These are phyloP conservation scores for Struthidea cinerea DNA, from an alignment of 2,113 vertebrate species.

Conservation along the genomic window DNA sequence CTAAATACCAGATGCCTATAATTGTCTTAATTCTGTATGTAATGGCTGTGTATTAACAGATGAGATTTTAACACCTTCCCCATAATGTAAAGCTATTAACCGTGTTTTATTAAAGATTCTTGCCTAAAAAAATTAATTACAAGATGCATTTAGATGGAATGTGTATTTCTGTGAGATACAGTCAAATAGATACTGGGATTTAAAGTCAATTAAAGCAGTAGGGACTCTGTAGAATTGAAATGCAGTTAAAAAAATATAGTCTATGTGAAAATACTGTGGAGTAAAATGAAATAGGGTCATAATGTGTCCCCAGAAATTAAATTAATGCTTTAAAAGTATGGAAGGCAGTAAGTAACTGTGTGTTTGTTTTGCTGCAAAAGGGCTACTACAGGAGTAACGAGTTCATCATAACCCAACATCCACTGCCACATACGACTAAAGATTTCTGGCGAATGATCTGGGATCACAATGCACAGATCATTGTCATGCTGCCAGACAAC, in stretches of 20 bases:
- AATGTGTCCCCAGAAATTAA: conserved; percentile 15
- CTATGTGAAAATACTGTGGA: conserved; percentile 10
- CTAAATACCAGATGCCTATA: conserved; percentile 61
- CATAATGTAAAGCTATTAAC: conserved; percentile 44
- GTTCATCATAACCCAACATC: conserved; percentile 96
- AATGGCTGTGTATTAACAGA: conserved; percentile 45
- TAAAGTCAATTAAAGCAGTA: conserved; percentile 57
- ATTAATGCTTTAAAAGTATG: not conserved
- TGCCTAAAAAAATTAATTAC: conserved; percentile 51
- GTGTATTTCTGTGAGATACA: conserved; percentile 20
- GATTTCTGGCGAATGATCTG: conserved; percentile 99
- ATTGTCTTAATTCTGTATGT: conserved; percentile 52
- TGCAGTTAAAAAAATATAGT: conserved; percentile 17
- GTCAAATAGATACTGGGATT: conserved; percentile 53
- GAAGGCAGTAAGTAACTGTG: not conserved
- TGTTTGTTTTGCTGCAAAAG: conserved; percentile 69
- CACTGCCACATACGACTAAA: conserved; percentile 92
- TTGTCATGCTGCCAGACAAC: conserved; percentile 94
- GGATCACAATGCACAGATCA: conserved; percentile 96
- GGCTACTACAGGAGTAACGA: conserved; percentile 92
- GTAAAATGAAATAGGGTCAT: conserved; percentile 19
- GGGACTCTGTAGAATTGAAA: conserved; percentile 21
- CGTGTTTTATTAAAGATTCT: conserved; percentile 40
- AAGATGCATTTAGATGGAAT: conserved; percentile 48
- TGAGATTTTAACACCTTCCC: conserved; percentile 54